Conservation (phyloP, 2,797 vertebrate genomes). For the Loris lydekkerianus region DNA sequence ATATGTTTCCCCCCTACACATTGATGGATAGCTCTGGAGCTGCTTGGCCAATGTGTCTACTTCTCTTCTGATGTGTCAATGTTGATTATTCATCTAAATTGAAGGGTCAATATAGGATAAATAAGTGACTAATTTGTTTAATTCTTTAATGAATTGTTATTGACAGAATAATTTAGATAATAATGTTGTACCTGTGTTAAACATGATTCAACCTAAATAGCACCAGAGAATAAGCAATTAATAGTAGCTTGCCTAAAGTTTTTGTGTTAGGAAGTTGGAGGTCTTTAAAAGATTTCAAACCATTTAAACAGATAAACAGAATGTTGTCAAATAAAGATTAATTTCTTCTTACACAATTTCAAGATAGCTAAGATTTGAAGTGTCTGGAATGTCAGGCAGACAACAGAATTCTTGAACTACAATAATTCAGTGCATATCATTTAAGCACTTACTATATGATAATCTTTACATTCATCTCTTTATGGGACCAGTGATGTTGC, state of each 20-base stretch:
- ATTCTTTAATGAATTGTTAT: conserved; percentile 43
- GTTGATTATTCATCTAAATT: conserved; percentile 66
- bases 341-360: conserved; percentile 16
- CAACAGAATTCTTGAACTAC: conserved; percentile 20
- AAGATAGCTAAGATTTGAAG: conserved; percentile 7
- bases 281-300: not conserved
- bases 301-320: not conserved
- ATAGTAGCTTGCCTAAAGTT: not conserved
- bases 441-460: not conserved
- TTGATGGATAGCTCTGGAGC: not conserved
- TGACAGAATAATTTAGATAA: conserved; percentile 54
- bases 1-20: not conserved
- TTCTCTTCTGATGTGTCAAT: not conserved
- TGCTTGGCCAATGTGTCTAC: not conserved
- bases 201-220: conserved; percentile 42
- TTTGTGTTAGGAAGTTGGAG: not conserved
- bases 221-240: not conserved
- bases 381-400: not conserved
- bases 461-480: not conserved
- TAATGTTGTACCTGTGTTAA: conserved; percentile 1
- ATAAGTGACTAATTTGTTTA: conserved; percentile 57
- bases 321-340: conserved; percentile 30
- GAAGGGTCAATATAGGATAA: conserved; percentile 32
- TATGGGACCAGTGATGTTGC: not conserved
- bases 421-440: not conserved